A percentile compares a stretch with the other conserved stretches of the same genome.
phyloP scores from a whole-genome alignment of 2,797 vertebrate species.

The Amblyraja radiata region DNA sequence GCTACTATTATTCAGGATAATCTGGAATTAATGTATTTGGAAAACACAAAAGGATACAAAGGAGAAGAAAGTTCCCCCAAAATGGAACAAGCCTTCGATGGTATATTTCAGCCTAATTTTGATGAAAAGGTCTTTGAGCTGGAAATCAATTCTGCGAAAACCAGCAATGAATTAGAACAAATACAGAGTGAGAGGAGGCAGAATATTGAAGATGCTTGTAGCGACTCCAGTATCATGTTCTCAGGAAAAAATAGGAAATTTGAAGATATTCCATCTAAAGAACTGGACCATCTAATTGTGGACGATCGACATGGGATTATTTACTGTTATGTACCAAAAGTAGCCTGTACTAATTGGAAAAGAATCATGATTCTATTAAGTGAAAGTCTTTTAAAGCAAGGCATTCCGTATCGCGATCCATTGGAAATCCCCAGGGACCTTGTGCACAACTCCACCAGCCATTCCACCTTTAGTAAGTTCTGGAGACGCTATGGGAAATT shows the following conservation, averaged over 20 bases:
- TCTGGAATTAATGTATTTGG: neutral
- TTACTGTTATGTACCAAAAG: conserved; percentile 97
- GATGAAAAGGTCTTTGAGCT: neutral
- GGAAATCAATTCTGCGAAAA: neutral
- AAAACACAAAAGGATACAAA: neutral
- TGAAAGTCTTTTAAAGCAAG: conserved; percentile 75
- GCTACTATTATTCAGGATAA: neutral
- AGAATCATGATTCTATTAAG: conserved; percentile 93
- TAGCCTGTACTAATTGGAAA: conserved; percentile 97
- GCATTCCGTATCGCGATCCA: conserved; percentile 77
- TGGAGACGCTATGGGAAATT: conserved; percentile 92
- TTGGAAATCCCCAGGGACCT: conserved; percentile 73
- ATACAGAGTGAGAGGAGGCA: conserved; percentile 69
- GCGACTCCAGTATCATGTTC: conserved; percentile 72
- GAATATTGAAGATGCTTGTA: conserved; percentile 69
- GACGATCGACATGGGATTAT: conserved; percentile 90
- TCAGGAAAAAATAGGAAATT: conserved; percentile 86
- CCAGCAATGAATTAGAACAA: conserved; percentile 58
- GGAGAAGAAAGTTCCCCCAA: neutral
- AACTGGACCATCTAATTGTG: conserved; percentile 91
- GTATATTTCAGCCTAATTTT: neutral
- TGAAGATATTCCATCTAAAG: conserved; percentile 91
- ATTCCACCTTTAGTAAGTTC: conserved; percentile 94
- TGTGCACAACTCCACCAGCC: conserved; percentile 84
- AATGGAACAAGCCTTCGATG: neutral